Evolutionary conservation across 2,797 vertebrate species (phyloP).

Genomic region (Natrix natrix): DNA sequence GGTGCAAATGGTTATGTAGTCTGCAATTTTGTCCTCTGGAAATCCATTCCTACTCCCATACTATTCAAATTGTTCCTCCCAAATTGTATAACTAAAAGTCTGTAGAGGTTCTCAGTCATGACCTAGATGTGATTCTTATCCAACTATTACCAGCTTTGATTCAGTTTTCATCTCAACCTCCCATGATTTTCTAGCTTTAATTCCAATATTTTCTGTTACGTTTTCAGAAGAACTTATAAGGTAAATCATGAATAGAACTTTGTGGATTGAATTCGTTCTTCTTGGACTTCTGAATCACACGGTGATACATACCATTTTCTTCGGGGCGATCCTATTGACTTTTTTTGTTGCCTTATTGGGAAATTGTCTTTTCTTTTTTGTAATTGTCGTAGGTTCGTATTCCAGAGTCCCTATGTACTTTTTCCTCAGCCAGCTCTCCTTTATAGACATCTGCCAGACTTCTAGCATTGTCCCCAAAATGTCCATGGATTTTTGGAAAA

Average conservation of each 20-base stretch:
- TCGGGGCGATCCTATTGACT: slow-evolving; percentile 13
- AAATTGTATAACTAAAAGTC: no score
- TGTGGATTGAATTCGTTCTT: slow-evolving; percentile 40
- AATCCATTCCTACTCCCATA: no score
- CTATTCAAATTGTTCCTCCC: no score
- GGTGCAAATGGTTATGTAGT: fast-evolving
- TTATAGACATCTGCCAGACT: slow-evolving; percentile 54
- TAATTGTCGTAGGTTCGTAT: slow-evolving; percentile 25
- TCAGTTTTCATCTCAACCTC: not conserved
- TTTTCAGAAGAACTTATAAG: not conserved
- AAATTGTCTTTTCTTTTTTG: slow-evolving; percentile 44
- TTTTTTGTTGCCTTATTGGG: slow-evolving; percentile 40
- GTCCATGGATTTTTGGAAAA: slow-evolving; percentile 41
- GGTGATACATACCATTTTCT: slow-evolving; percentile 14
- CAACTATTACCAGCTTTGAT: not conserved
- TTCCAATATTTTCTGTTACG: not conserved
- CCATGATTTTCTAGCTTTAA: not conserved
- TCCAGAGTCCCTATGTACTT: slow-evolving; percentile 53
- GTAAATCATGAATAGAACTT: slow-evolving; percentile 12
- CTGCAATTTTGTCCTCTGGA: no score
- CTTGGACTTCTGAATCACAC: slow-evolving; percentile 48
- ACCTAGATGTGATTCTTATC: not conserved
- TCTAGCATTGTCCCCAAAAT: slow-evolving; percentile 55
- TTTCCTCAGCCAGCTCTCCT: slow-evolving; percentile 57
- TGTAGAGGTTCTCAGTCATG: no score